Conservation (phyloP, 2,797 vertebrate species). For the Tokudaia muenninki region DNA sequence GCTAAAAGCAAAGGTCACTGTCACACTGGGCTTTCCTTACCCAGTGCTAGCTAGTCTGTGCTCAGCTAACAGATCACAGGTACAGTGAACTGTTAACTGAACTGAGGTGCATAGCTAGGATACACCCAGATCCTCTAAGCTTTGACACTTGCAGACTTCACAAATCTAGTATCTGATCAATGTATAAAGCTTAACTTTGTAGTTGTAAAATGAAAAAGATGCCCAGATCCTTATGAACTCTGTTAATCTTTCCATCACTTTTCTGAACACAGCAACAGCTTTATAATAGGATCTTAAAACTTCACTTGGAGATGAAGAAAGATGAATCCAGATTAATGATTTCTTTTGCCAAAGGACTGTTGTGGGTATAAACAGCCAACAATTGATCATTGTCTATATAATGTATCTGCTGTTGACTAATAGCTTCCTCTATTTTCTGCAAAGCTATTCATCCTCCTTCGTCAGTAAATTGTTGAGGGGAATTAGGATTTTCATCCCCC, state of each 20-base stretch:
- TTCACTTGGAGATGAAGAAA: too few relatives aligned
- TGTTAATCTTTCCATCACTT: background rate
- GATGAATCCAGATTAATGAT: too few relatives aligned
- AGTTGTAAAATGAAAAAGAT: slow-evolving; percentile 8
- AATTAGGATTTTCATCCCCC: too few relatives aligned
- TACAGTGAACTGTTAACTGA: background rate
- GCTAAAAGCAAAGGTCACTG: background rate
- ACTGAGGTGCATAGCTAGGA: background rate
- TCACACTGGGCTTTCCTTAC: background rate
- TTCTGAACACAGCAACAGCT: background rate
- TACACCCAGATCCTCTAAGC: background rate
- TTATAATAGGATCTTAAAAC: too few relatives aligned
- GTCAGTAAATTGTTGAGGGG: too few relatives aligned
- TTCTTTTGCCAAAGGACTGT: too few relatives aligned
- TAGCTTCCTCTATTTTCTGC: too few relatives aligned
- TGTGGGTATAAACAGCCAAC: too few relatives aligned
- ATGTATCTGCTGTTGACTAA: too few relatives aligned
- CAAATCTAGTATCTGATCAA: background rate
- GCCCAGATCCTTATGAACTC: background rate
- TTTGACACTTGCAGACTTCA: background rate
- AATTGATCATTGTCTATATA: too few relatives aligned
- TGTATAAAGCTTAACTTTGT: slow-evolving; percentile 15
- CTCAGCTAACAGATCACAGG: background rate
- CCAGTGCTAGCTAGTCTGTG: background rate
- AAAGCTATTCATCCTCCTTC: too few relatives aligned